A percentile compares a stretch with the other conserved stretches of the same genome.
These are phyloP conservation scores for Bos taurus DNA, from an alignment of 2,113 vertebrate species.

Conservation along the genomic window ARS-UCD2.0 NC_037331.1:21876501-21877000, in stretches of 20 bases:
- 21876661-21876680: not conserved
- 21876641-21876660: not conserved
- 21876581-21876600: not conserved
- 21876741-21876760: not conserved
- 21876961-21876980: too few species aligned
- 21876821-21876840: not conserved
- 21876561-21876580: not conserved
- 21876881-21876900: too few species aligned
- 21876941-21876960: too few species aligned
- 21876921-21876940: too few species aligned
- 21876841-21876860: not conserved
- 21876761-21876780: not conserved
- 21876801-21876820: not conserved
- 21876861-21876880: not conserved
- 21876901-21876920: too few species aligned
- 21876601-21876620: not conserved
- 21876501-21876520: rapidly evolving
- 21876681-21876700: not conserved
- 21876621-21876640: rapidly evolving
- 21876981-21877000: too few species aligned
- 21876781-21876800: not conserved
- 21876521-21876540: not conserved
- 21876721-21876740: not conserved
- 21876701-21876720: not conserved
- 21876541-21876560: not conserved